Conservation (phyloP, 2,888 invertebrate species). For the Ectropis crepuscularia region DNA sequence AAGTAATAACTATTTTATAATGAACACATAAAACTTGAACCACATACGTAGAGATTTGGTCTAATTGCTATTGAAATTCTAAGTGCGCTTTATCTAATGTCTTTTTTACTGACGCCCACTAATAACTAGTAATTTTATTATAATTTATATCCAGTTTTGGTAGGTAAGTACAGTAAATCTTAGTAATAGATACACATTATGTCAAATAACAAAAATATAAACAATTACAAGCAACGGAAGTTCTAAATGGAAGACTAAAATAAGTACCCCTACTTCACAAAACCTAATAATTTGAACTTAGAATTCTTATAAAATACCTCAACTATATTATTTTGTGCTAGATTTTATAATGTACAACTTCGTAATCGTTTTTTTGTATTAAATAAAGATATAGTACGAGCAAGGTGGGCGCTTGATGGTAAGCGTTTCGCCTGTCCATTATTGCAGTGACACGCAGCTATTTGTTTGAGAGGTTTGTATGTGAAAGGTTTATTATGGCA, state of each 20-base stretch:
- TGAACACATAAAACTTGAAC: constrained; percentile 33
- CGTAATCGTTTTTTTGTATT: too few species aligned
- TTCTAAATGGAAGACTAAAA: constrained; percentile 20
- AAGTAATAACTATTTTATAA: constrained; percentile 39
- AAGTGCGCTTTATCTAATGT: constrained; percentile 26
- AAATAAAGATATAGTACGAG: too few species aligned
- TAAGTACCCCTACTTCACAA: not conserved
- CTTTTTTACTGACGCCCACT: constrained; percentile 18
- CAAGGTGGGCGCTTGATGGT: too few species aligned
- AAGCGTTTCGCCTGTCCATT: too few species aligned
- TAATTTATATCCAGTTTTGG: constrained; percentile 14
- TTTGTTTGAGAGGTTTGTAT: too few species aligned
- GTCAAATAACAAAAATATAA: constrained; percentile 5
- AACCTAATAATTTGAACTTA: not conserved
- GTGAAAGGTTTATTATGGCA: too few species aligned
- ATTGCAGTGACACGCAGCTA: too few species aligned
- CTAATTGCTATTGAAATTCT: constrained; percentile 24
- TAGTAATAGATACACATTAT: constrained; percentile 7
- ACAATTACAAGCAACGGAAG: constrained; percentile 17
- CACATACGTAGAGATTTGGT: constrained; percentile 28
- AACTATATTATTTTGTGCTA: too few species aligned
- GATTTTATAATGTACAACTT: too few species aligned
- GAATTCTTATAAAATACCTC: too few species aligned
- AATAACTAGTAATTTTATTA: constrained; percentile 15
- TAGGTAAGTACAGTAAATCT: constrained; percentile 8